Percentiles rank a stretch among this genome's conserved stretches.
Conservation (phyloP, 2,888 invertebrate species). For the Thymelicus sylvestris region DNA sequence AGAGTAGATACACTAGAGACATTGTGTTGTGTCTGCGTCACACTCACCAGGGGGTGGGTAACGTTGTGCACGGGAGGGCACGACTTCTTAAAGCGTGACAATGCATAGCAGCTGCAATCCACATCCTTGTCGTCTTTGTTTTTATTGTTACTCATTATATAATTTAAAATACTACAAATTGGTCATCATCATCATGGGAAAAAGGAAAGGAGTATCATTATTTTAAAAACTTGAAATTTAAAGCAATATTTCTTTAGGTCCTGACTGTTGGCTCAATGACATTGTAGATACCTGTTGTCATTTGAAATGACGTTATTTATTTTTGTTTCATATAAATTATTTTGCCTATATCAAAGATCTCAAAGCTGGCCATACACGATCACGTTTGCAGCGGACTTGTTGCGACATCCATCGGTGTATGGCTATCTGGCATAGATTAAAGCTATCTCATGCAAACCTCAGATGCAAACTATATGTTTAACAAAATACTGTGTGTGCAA, state of each 20-base stretch:
- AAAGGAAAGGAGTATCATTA: constrained; percentile 41
- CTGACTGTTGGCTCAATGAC: neutral
- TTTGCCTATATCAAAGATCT: neutral
- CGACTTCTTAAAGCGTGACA: constrained; percentile 47
- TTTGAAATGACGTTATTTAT: neutral
- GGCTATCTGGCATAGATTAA: too few relatives aligned
- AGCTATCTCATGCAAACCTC: too few relatives aligned
- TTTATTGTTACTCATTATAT: constrained; percentile 61
- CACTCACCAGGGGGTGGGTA: constrained; percentile 72
- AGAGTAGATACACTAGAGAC: too few relatives aligned
- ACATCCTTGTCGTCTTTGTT: constrained; percentile 49
- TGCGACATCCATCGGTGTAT: too few relatives aligned
- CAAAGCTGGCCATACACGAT: too few relatives aligned
- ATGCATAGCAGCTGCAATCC: constrained; percentile 56
- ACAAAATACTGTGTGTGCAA: too few relatives aligned
- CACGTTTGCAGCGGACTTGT: too few relatives aligned
- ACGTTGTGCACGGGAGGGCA: constrained; percentile 64
- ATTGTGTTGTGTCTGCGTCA: too few relatives aligned
- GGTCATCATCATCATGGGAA: constrained; percentile 50
- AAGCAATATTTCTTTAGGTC: neutral
- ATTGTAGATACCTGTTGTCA: neutral
- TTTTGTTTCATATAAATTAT: neutral
- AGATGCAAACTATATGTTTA: too few relatives aligned
- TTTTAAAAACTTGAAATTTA: constrained; percentile 9
- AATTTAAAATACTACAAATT: constrained; percentile 41